phyloP scores from a whole-genome alignment of 2,888 invertebrate genomes.

The Cetonia aurata region DNA sequence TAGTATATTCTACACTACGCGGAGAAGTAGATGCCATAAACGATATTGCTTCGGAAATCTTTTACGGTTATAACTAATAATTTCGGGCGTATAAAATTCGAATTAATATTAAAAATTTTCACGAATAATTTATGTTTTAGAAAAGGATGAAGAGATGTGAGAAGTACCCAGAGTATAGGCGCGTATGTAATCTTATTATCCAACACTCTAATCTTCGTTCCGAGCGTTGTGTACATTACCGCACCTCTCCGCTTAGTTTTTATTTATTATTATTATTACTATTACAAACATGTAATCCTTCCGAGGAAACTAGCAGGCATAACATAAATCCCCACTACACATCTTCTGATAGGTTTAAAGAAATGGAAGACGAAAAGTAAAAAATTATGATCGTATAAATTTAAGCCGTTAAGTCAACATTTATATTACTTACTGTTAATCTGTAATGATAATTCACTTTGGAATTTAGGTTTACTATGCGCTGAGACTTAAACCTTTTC shows the following conservation, averaged over 20 bases:
- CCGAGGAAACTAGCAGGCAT: background rate
- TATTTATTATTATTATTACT: constrained; percentile 3
- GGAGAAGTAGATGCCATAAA: too few relatives aligned
- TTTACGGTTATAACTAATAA: constrained; percentile 28
- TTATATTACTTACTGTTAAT: constrained; percentile 40
- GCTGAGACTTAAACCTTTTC: constrained; percentile 22
- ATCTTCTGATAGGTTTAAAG: constrained; percentile 8
- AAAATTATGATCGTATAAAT: constrained; percentile 38
- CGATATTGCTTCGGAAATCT: too few relatives aligned
- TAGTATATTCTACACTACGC: background rate
- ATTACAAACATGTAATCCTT: constrained; percentile 22
- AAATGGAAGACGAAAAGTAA: constrained; percentile 22
- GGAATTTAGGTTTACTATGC: constrained; percentile 36
- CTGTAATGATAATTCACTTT: constrained; percentile 35
- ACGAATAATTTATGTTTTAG: constrained; percentile 22
- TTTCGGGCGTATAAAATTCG: constrained; percentile 25
- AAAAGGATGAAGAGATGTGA: background rate
- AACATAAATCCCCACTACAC: background rate
- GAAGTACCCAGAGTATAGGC: too few relatives aligned
- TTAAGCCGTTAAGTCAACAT: constrained; percentile 36
- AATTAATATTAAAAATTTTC: constrained; percentile 29
- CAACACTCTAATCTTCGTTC: background rate
- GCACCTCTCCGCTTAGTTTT: background rate
- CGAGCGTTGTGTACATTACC: background rate
- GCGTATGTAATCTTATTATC: too few relatives aligned